phyloP scores from a whole-genome alignment of 2,888 invertebrate genomes.

The Rhodophaea formosa region DNA sequence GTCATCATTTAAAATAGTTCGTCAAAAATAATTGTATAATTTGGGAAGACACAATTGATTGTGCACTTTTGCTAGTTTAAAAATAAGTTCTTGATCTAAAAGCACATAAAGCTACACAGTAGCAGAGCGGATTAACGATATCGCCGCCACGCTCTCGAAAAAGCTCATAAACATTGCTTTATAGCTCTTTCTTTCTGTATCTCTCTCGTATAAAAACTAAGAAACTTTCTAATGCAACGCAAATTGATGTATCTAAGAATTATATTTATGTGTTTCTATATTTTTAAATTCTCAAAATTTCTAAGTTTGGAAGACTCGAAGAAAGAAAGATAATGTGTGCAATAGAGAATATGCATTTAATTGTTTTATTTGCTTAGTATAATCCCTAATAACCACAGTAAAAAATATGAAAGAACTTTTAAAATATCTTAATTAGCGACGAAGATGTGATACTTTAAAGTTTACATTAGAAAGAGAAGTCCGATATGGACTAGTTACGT shows the following conservation, averaged over 20 bases:
- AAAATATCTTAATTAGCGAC: too few species aligned
- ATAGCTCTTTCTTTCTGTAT: conserved; percentile 49
- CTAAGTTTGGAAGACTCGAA: background rate
- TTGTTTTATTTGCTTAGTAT: too few species aligned
- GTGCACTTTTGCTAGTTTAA: conserved; percentile 31
- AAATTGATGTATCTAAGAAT: conserved; percentile 19
- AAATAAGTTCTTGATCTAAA: conserved; percentile 49
- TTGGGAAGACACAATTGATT: background rate
- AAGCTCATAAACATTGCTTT: conserved; percentile 50
- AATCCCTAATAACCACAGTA: too few species aligned
- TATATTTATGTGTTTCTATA: background rate
- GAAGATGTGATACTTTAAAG: too few species aligned
- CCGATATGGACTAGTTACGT: too few species aligned
- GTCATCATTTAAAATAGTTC: conserved; percentile 14
- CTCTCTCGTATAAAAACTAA: conserved; percentile 28
- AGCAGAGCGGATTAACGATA: conserved; percentile 54
- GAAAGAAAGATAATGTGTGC: too few species aligned
- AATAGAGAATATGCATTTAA: too few species aligned
- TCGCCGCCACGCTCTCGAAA: conserved; percentile 50
- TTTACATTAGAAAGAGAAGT: too few species aligned
- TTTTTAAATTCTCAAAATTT: background rate
- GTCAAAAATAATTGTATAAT: background rate
- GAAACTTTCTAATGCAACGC: conserved; percentile 22
- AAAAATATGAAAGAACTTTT: too few species aligned
- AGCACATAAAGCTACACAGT: conserved; percentile 47